A percentile compares a stretch with the other conserved stretches of the same genome.
phyloP scores from a whole-genome alignment of 1,140 invertebrate species.

The Cydia fagiglandana region DNA sequence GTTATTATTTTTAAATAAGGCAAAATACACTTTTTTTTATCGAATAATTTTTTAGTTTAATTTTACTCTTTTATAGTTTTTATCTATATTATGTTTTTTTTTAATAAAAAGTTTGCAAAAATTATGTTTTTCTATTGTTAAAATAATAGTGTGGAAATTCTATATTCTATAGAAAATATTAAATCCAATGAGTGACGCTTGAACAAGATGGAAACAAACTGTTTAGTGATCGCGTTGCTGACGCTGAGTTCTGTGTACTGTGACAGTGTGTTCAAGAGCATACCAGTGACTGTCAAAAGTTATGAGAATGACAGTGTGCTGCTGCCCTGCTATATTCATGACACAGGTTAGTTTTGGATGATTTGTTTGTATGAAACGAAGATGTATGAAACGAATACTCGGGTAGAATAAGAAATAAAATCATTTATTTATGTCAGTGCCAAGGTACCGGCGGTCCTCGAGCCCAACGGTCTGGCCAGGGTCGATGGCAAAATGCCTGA shows the following conservation, averaged over 20 bases:
- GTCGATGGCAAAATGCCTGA: no score
- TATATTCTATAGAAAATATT: no score
- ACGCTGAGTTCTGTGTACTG: slow-evolving; percentile 30
- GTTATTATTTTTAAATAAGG: background rate
- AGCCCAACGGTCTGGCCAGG: no score
- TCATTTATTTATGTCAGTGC: background rate
- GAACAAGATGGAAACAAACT: slow-evolving; percentile 20
- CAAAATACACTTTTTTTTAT: no score
- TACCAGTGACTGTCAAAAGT: slow-evolving; percentile 85
- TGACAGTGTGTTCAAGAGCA: slow-evolving; percentile 77
- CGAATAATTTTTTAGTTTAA: no score
- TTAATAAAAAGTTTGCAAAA: no score
- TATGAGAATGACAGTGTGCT: slow-evolving; percentile 87
- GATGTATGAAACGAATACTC: background rate
- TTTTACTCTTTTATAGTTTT: no score
- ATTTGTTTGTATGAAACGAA: background rate
- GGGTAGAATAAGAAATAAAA: no score
- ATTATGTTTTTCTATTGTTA: no score
- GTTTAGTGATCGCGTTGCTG: background rate
- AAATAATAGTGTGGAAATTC: no score
- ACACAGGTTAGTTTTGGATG: slow-evolving; percentile 53
- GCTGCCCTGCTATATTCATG: slow-evolving; percentile 83
- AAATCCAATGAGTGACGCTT: background rate
- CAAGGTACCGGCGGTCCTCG: no score
- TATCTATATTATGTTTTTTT: no score